These are phyloP conservation scores for Seira ritae DNA, from an alignment of 2,888 invertebrate genomes.

Conservation along the genomic window DNA sequence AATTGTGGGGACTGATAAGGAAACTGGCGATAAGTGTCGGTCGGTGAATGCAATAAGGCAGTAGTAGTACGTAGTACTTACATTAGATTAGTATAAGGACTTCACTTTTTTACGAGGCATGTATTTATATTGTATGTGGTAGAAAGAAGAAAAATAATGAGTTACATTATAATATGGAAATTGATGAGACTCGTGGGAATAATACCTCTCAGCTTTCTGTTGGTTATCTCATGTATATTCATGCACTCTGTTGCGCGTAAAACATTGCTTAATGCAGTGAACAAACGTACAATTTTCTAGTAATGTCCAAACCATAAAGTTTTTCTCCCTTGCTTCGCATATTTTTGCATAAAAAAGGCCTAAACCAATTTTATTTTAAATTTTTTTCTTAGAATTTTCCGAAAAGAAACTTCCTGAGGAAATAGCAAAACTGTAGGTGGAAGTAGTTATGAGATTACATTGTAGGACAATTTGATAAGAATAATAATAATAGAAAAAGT, in stretches of 20 bases:
- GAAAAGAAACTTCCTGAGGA: constrained; percentile 55
- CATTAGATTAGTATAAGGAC: too few relatives aligned
- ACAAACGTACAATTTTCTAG: too few relatives aligned
- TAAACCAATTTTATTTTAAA: neutral
- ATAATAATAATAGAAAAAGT: constrained; percentile 23
- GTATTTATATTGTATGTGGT: too few relatives aligned
- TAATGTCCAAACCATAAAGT: too few relatives aligned
- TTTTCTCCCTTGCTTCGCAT: neutral
- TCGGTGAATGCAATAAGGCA: neutral
- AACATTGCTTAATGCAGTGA: neutral
- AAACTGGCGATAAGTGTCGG: neutral
- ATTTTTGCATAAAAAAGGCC: neutral
- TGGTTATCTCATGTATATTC: neutral
- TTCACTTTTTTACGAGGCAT: too few relatives aligned
- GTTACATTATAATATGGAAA: constrained; percentile 45
- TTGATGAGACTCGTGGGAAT: constrained; percentile 62
- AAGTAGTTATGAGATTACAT: constrained; percentile 56
- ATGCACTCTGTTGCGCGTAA: neutral
- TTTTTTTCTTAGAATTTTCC: constrained; percentile 1
- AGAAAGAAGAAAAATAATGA: neutral
- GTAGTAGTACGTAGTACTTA: too few relatives aligned
- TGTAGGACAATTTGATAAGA: constrained; percentile 58
- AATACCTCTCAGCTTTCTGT: constrained; percentile 45
- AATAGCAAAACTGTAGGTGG: constrained; percentile 56
- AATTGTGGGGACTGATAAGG: neutral